Evolutionary conservation across 2,113 vertebrate genomes (phyloP).

Genomic region (Ptychochromis oligacanthus): DNA sequence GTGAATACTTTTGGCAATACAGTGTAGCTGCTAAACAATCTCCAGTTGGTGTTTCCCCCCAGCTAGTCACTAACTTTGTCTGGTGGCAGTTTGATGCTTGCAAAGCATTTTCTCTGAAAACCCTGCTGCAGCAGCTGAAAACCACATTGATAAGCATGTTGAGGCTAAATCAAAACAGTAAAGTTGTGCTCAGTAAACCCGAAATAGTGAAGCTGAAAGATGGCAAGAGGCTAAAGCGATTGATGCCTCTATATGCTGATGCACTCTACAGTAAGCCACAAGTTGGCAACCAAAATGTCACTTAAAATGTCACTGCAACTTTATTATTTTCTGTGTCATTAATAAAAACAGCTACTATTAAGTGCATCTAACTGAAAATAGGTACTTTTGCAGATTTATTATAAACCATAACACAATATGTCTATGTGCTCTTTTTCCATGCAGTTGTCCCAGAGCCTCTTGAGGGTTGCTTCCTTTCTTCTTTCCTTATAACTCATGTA

Average conservation of each 20-base stretch:
- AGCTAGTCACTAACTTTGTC: too few species aligned
- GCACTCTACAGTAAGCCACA: too few species aligned
- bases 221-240: background rate
- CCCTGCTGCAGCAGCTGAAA: background rate
- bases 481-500: constrained; percentile 12
- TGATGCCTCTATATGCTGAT: too few species aligned
- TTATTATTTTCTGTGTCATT: too few species aligned
- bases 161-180: background rate
- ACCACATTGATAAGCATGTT: background rate
- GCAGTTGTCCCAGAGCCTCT: background rate
- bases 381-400: background rate
- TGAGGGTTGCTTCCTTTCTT: background rate
- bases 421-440: background rate
- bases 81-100: too few species aligned
- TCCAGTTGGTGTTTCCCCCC: too few species aligned
- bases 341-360: too few species aligned
- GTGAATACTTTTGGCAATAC: too few species aligned
- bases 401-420: background rate
- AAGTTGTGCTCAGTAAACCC: background rate
- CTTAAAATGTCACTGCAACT: too few species aligned
- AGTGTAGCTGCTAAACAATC: too few species aligned
- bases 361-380: background rate
- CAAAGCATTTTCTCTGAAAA: background rate
- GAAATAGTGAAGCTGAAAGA: background rate
- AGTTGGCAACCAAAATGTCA: background rate